These are phyloP conservation scores for Mallotus villosus DNA, from an alignment of 2,797 vertebrate species.

Conservation along the genomic window DNA sequence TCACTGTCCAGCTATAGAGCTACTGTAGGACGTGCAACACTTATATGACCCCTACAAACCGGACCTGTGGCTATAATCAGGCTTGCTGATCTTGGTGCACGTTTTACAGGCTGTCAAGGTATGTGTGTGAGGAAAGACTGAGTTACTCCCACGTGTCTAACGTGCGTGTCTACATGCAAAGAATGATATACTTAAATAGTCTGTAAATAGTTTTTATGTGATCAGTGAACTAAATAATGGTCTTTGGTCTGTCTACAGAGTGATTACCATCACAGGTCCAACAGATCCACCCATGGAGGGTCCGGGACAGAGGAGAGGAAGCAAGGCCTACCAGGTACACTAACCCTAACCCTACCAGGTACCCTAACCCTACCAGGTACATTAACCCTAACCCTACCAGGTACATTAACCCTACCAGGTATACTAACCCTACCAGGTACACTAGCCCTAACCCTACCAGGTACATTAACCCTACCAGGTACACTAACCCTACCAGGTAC, in stretches of 20 bases:
- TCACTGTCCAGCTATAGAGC: neutral
- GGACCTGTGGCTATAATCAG: conserved; percentile 8
- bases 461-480: too few species aligned
- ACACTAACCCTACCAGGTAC: too few species aligned
- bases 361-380: neutral
- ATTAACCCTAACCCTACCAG: neutral
- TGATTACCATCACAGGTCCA: conserved; percentile 19
- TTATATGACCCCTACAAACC: neutral
- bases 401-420: neutral
- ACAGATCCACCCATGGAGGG: conserved; percentile 50
- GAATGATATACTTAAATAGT: neutral
- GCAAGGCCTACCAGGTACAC: conserved; percentile 57
- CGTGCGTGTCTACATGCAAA: neutral
- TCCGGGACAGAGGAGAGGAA: conserved; percentile 46
- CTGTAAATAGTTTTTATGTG: neutral
- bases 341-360: too few species aligned
- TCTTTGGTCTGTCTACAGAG: neutral
- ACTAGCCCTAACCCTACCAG: too few species aligned
- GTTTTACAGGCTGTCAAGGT: neutral
- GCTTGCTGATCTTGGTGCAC: neutral
- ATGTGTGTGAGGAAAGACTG: neutral
- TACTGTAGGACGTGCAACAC: neutral
- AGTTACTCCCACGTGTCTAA: neutral
- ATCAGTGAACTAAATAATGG: neutral
- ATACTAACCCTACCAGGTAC: neutral